Conservation (phyloP, 2,113 vertebrate species). For the Pedetes capensis region DNA sequence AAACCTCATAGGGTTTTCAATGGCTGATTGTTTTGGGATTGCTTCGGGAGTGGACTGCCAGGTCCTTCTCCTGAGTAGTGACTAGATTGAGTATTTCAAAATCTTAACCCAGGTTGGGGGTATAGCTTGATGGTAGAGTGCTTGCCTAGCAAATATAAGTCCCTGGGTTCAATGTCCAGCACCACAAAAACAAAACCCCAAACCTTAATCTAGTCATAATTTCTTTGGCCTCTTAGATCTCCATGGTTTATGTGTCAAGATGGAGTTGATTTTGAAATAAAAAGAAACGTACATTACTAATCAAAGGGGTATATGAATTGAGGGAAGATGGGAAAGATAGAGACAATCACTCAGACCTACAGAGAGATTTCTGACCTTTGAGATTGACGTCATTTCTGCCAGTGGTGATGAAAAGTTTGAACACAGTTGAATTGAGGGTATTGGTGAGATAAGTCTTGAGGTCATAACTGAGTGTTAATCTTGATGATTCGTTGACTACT, state of each 20-base stretch:
- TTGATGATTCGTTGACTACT: constrained; percentile 63
- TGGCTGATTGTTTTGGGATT: too few relatives aligned
- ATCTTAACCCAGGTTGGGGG: neutral
- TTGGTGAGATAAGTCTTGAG: constrained; percentile 76
- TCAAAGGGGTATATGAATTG: neutral
- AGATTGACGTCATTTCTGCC: constrained; percentile 67
- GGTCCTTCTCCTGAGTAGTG: too few relatives aligned
- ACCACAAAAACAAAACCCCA: neutral
- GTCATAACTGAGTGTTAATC: constrained; percentile 66
- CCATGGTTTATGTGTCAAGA: constrained; percentile 1
- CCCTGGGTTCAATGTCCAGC: neutral
- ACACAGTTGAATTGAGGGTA: constrained; percentile 55
- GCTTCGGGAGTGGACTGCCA: too few relatives aligned
- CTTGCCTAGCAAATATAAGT: neutral
- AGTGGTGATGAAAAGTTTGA: constrained; percentile 70
- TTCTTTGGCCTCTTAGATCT: neutral
- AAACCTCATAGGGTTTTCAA: too few relatives aligned
- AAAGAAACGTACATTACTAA: neutral
- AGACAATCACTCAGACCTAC: neutral
- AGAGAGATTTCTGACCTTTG: constrained; percentile 69
- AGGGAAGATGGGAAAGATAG: neutral
- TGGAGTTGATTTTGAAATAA: neutral
- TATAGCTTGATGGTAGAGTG: neutral
- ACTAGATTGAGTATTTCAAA: neutral
- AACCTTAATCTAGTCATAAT: neutral